phyloP scores from a whole-genome alignment of 2,113 vertebrate species.

The Thalassoma bifasciatum region DNA sequence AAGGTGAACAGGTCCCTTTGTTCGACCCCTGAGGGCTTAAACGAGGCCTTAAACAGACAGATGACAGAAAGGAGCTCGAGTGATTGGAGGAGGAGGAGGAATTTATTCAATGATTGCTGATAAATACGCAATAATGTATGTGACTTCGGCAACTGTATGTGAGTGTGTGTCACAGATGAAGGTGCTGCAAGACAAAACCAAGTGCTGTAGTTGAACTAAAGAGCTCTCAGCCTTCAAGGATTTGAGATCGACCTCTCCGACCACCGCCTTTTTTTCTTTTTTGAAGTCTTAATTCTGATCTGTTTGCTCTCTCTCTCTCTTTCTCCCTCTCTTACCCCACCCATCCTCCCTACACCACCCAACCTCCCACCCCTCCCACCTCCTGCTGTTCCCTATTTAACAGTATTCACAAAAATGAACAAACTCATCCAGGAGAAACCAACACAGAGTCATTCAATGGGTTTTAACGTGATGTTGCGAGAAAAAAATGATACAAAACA shows the following conservation, averaged over 20 bases:
- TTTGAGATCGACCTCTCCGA: constrained; percentile 57
- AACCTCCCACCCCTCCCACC: constrained; percentile 56
- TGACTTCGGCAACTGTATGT: constrained; percentile 62
- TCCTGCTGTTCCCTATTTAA: constrained; percentile 87
- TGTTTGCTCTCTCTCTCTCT: constrained; percentile 74
- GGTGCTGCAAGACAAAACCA: constrained; percentile 67
- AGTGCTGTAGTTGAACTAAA: constrained; percentile 69
- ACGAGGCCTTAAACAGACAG: constrained; percentile 74
- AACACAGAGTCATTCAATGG: constrained; percentile 77
- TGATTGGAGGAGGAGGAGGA: constrained; percentile 47
- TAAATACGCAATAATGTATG: constrained; percentile 70
- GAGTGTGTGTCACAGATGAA: constrained; percentile 56
- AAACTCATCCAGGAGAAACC: constrained; percentile 85
- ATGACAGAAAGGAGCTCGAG: constrained; percentile 54
- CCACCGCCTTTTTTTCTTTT: constrained; percentile 64
- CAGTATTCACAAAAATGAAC: constrained; percentile 93
- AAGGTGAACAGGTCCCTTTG: constrained; percentile 56
- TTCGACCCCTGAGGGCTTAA: constrained; percentile 69
- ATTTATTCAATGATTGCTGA: constrained; percentile 62
- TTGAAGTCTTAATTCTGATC: constrained; percentile 87
- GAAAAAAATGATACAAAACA: constrained; percentile 59
- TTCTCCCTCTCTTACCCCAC: constrained; percentile 34
- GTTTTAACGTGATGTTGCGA: constrained; percentile 82
- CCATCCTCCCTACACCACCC: neutral
- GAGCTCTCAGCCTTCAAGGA: constrained; percentile 59